A percentile compares a stretch with the other conserved stretches of the same genome.
These are phyloP conservation scores for Phortica variegata DNA, from an alignment of 1,140 invertebrate species.

Conservation along the genomic window DNA sequence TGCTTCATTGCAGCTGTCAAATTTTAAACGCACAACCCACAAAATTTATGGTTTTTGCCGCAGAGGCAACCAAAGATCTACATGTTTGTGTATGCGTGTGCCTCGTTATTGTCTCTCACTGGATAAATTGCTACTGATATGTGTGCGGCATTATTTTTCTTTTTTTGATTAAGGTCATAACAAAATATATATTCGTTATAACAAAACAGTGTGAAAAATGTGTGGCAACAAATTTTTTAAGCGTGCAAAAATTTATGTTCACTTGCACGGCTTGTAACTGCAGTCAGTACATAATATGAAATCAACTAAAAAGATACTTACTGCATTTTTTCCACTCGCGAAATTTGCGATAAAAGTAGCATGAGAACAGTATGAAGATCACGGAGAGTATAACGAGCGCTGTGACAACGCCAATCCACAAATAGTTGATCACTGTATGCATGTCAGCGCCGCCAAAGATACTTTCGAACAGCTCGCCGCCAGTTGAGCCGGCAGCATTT, in stretches of 20 bases:
- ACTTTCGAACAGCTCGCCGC: constrained; percentile 19
- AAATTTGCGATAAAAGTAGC: constrained; percentile 54
- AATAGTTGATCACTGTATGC: constrained; percentile 51
- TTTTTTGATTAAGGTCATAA: constrained; percentile 32
- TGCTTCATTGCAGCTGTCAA: too few species aligned
- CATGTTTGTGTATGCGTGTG: too few species aligned
- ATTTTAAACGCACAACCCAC: too few species aligned
- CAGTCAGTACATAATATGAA: background rate
- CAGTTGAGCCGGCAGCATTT: constrained; percentile 1
- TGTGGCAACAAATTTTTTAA: background rate
- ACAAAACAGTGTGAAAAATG: constrained; percentile 9
- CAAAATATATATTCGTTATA: constrained; percentile 5
- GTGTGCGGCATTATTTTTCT: constrained; percentile 9
- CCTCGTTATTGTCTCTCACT: too few species aligned
- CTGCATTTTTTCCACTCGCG: constrained; percentile 56
- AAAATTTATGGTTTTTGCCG: constrained; percentile 49
- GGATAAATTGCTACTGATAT: constrained; percentile 42
- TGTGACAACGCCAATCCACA: constrained; percentile 53
- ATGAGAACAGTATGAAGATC: constrained; percentile 52
- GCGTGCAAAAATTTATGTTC: constrained; percentile 2
- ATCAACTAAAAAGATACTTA: constrained; percentile 30
- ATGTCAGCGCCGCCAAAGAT: constrained; percentile 45
- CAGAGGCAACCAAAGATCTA: too few species aligned
- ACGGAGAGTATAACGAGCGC: constrained; percentile 45
- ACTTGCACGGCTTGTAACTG: too few species aligned